phyloP scores from a whole-genome alignment of 2,888 invertebrate genomes.

The Cryptosula pallasiana region DNA sequence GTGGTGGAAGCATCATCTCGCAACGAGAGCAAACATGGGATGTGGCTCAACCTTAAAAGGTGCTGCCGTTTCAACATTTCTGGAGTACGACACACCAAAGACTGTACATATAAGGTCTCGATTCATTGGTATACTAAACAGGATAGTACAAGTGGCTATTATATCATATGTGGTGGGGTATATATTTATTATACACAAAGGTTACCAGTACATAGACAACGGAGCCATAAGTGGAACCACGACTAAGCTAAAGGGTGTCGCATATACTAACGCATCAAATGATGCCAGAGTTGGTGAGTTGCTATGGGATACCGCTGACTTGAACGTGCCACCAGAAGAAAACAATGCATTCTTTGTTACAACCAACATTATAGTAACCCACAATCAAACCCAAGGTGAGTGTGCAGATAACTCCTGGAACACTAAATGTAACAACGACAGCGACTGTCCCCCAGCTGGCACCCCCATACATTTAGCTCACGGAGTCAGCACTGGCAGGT shows the following conservation, averaged over 20 bases:
- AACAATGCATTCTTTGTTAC: constrained; percentile 27
- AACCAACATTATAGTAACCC: constrained; percentile 28
- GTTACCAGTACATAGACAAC: constrained; percentile 55
- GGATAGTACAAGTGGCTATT: constrained; percentile 53
- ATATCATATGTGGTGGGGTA: constrained; percentile 53
- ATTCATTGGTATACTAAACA: constrained; percentile 54
- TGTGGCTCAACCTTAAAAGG: not conserved
- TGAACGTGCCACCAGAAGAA: constrained; percentile 25
- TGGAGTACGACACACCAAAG: constrained; percentile 56
- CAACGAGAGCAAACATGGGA: too few species aligned
- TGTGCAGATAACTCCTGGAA: constrained; percentile 1
- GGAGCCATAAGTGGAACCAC: constrained; percentile 32
- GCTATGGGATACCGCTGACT: constrained; percentile 28
- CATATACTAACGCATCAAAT: constrained; percentile 26
- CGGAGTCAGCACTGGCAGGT: constrained; percentile 19
- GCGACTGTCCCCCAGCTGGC: constrained; percentile 24
- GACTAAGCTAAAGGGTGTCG: constrained; percentile 25
- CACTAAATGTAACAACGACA: constrained; percentile 21
- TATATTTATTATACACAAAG: constrained; percentile 54
- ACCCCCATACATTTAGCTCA: not conserved
- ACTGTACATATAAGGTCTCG: constrained; percentile 55
- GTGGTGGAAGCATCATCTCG: too few species aligned
- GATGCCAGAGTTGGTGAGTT: constrained; percentile 23
- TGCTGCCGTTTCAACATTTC: constrained; percentile 33
- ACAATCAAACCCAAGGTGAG: constrained; percentile 27